Base-by-base conservation (phyloP, 2,797 vertebrate species). In the Champsocephalus gunnari region DNA sequence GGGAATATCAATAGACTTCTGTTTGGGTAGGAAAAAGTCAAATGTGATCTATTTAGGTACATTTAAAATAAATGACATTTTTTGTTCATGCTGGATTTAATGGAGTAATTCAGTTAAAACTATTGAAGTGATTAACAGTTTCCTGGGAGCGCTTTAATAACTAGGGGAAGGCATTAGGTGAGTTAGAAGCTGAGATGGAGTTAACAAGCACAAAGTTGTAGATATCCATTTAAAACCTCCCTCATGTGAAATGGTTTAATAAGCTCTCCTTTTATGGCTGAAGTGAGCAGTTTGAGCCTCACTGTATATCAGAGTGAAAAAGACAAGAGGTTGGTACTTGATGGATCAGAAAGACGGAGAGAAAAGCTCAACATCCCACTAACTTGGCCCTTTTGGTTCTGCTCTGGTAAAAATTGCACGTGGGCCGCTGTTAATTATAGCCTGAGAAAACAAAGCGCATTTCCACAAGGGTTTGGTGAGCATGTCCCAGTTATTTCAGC, bases 401-500 rank as follows among this genome's bases (percentile, higher is more conserved):
- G n/a, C 66, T 70, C 28, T 34, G 32, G 21, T 80, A 24, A 59
- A 69, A 78, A 87, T 71, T 3, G 6, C 81, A 79, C 38, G 49
- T 58, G 73, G 41, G 76, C 53, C 62, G 3, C 77, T 83, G 73
- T 77, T 87, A 86, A 92, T 88, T 87, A 87, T 81, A 82, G 79
- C 66, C 59, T 49, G 48, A 51, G 62, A 65, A 87, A 88, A 89
- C 85, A 92, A 92, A 91, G 80, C 56, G 43, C 79, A 66, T 68
- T 84, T 92, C 80, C 81, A 77, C 53, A 77, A 81, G 71, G 49
- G 75, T 73, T 87, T 78, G 83, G 80, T 77, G 70, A 84, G 73
- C 80, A 80, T 92, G 85, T 94, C 81, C 73, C 83, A 90, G 55
- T 94, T 91, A 89, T 89, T 94, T 95, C 87, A 90, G 86, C 88